Base-by-base conservation (phyloP, 1,140 invertebrate genomes). In the Philopotamus ludificatus region DNA sequence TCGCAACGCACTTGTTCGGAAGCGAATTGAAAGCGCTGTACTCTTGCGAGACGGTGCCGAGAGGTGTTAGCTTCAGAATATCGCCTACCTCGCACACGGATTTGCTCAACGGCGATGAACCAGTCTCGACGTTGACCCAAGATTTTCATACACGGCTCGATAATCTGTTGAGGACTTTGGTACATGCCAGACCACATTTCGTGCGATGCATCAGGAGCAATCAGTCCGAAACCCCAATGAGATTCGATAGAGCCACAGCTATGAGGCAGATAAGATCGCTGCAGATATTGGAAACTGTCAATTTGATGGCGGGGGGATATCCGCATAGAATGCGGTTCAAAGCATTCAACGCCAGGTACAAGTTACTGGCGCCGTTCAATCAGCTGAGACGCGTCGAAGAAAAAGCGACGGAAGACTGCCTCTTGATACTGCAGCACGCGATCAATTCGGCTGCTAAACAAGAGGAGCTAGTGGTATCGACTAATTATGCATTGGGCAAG, bases 301-400 rank as follows among this genome's bases (percentile, higher is more conserved):
- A 95, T 77, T 78, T 97, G 25, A 97, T 97, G 94, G 93, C 94
- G 15, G 89, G 89, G 68, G 90, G 94, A 8, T 95, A 93, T 76
- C 94, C 94, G 3, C 94, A 97, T 78, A 84, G 95, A 67, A 95
- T 97, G 92, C 84, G 94, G 22, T 97, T 95, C 77, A 94, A 94
- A 76, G 91, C 92, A n/a, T 97, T 97, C 78, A 92, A 91, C 74
- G 82, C 86, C 1, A 83, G 94, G 20, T 97, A 97, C 76, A 83
- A 89, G 63, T 82, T 93, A 67, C 80, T 96, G 28, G 91, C 89
- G 3, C 89, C 89, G 25, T 92, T 91, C 73, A 84, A 86, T 47
- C 84, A 87, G 65, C 73, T 93, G 10, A 82, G 88, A 15, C 81
- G 90, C 4, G 83, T 83, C n/a, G 91, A 93, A 72, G 91, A 93